Percentiles rank a stretch among this genome's conserved stretches.
Evolutionary conservation across 2,797 vertebrate species (phyloP).

Genomic region (Hippopotamyrus pictus): DNA sequence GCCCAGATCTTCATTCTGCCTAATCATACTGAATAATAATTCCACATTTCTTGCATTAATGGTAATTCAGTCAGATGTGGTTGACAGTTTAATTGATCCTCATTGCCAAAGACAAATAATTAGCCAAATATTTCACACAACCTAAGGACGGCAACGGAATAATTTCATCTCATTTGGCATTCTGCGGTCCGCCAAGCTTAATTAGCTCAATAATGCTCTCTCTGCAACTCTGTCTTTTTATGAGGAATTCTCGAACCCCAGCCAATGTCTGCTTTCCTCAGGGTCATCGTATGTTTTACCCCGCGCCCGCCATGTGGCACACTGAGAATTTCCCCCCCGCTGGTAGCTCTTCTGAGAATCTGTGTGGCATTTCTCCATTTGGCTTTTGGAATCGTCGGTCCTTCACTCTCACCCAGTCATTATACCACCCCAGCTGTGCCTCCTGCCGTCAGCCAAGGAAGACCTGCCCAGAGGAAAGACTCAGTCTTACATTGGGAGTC

Average conservation of each 20-base stretch:
- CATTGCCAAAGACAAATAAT: not conserved
- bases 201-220: not conserved
- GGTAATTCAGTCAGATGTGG: not conserved
- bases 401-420: not conserved
- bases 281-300: not conserved
- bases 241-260: not conserved
- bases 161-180: not conserved
- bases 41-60: not conserved
- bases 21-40: not conserved
- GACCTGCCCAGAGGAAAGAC: not conserved
- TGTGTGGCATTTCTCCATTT: not conserved
- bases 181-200: not conserved
- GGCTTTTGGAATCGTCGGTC: not conserved
- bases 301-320: not conserved
- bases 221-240: not conserved
- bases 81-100: not conserved
- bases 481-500: not conserved
- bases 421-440: not conserved
- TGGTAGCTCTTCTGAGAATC: not conserved
- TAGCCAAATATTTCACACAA: not conserved
- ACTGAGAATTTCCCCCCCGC: not conserved
- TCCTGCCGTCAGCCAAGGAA: not conserved
- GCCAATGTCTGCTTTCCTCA: not conserved
- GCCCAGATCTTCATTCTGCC: not conserved
- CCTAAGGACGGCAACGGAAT: not conserved